phyloP scores from a whole-genome alignment of 2,888 invertebrate genomes.

The Emesis castigata region DNA sequence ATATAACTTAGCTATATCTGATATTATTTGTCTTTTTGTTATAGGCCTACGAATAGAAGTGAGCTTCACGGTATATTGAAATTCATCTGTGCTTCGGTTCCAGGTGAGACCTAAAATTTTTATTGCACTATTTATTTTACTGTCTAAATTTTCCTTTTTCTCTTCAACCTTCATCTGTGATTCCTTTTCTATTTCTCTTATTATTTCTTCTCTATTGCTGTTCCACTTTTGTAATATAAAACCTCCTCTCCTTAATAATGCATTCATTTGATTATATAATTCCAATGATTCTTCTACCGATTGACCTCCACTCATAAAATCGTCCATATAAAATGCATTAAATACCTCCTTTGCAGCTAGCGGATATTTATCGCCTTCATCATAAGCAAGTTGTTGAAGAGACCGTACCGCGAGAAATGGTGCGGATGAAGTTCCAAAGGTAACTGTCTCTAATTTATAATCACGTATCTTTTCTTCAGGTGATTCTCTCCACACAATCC shows the following conservation, averaged over 20 bases:
- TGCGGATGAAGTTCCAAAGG: slow-evolving; percentile 53
- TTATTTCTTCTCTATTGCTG: slow-evolving; percentile 61
- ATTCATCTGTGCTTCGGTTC: slow-evolving; percentile 20
- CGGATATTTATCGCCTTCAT: slow-evolving; percentile 41
- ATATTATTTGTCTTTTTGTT: slow-evolving; percentile 52
- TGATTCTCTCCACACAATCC: slow-evolving; percentile 49
- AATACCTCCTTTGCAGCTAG: slow-evolving; percentile 23
- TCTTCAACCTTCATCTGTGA: neutral
- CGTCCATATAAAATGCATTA: slow-evolving; percentile 56
- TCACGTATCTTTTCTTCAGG: slow-evolving; percentile 15
- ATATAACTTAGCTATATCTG: slow-evolving; percentile 41
- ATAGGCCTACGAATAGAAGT: slow-evolving; percentile 21
- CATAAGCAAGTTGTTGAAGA: slow-evolving; percentile 49
- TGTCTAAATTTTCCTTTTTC: slow-evolving; percentile 23
- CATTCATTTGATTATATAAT: slow-evolving; percentile 15
- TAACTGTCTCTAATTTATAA: slow-evolving; percentile 31
- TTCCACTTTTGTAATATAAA: slow-evolving; percentile 50
- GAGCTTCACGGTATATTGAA: slow-evolving; percentile 43
- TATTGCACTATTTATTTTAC: slow-evolving; percentile 47
- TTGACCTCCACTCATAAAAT: slow-evolving; percentile 56
- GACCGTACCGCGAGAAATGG: slow-evolving; percentile 53
- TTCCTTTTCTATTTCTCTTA: slow-evolving; percentile 22
- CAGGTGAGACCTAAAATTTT: slow-evolving; percentile 58
- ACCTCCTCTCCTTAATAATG: slow-evolving; percentile 63
- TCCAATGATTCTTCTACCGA: slow-evolving; percentile 34